These are phyloP conservation scores for Eupithecia subfuscata DNA, from an alignment of 2,888 invertebrate genomes.

Conservation along the genomic window DNA sequence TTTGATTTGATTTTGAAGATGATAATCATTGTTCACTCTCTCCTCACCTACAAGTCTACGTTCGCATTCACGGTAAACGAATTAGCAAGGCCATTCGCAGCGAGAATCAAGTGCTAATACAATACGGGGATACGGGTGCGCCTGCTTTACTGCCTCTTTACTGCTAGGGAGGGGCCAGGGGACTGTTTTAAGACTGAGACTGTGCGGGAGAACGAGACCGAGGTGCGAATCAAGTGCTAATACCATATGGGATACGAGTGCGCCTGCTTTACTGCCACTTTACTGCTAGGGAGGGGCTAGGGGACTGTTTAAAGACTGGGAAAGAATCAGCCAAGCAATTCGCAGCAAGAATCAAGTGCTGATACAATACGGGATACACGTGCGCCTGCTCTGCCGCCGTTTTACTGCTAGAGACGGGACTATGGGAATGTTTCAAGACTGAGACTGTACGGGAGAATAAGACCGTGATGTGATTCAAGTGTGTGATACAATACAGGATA, in stretches of 20 bases:
- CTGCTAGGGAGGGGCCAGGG: constrained; percentile 24
- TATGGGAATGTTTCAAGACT: too few species aligned
- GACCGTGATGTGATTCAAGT: too few species aligned
- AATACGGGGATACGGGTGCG: constrained; percentile 37
- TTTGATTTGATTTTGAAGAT: too few species aligned
- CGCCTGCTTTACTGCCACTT: constrained; percentile 13
- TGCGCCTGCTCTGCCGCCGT: too few species aligned
- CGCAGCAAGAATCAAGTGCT: too few species aligned
- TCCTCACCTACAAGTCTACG: neutral
- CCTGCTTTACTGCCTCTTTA: constrained; percentile 24
- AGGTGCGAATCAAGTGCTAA: constrained; percentile 40
- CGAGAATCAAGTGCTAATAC: constrained; percentile 44
- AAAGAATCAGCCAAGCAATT: too few species aligned
- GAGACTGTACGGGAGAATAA: too few species aligned
- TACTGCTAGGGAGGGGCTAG: constrained; percentile 16
- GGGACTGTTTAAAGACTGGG: neutral
- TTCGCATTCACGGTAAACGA: constrained; percentile 29
- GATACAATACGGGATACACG: too few species aligned
- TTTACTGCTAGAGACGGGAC: neutral
- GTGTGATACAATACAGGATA: too few species aligned
- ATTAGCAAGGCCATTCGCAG: constrained; percentile 30
- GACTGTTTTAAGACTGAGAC: neutral
- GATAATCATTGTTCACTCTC: neutral
- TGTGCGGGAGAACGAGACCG: constrained; percentile 19
- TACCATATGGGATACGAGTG: constrained; percentile 37